phyloP scores from a whole-genome alignment of 2,113 vertebrate genomes.

The Lutjanus erythropterus region DNA sequence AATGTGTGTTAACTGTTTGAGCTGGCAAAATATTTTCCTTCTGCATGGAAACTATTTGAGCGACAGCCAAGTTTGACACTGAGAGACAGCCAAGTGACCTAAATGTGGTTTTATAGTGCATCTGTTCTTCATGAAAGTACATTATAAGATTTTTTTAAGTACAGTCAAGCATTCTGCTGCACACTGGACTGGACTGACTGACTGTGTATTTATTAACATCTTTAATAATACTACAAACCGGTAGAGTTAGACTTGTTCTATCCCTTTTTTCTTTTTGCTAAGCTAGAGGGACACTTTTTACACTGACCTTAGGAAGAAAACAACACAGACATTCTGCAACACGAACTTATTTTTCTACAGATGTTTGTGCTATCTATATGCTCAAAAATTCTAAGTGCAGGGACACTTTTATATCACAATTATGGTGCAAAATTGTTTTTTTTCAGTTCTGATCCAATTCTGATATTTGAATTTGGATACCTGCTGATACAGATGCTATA shows the following conservation, averaged over 20 bases:
- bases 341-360: not conserved
- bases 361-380: not conserved
- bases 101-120: constrained; percentile 6
- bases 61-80: not conserved
- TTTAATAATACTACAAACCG: not conserved
- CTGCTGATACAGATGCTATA: no score
- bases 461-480: no score
- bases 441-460: no score
- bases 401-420: no score
- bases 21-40: not conserved
- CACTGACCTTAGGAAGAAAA: no score
- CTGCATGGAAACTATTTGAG: not conserved
- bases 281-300: not conserved
- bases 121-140: constrained; percentile 18
- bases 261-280: not conserved
- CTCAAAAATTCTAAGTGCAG: not conserved
- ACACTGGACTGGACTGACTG: not conserved
- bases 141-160: not conserved
- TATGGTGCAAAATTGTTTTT: no score
- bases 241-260: not conserved
- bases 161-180: not conserved
- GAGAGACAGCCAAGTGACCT: constrained; percentile 4
- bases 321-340: not conserved
- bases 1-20: not conserved
- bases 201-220: not conserved